Percentiles rank a stretch among this genome's conserved stretches.
Conservation (phyloP, 2,113 vertebrate genomes). For the Clupea harengus region DNA sequence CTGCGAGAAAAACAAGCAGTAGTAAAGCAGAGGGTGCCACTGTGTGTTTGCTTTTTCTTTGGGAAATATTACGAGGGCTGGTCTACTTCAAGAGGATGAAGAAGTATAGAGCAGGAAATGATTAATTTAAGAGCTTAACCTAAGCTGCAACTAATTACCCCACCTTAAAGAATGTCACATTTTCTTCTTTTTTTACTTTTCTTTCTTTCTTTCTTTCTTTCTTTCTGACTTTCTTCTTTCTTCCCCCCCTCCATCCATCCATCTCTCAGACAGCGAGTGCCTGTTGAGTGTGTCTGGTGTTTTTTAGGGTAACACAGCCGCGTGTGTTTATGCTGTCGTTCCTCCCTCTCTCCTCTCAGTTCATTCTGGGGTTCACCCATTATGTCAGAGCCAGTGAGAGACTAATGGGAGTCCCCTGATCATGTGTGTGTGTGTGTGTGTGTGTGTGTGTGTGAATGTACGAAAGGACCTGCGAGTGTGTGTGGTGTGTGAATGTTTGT, state of each 20-base stretch:
- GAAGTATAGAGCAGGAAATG: constrained; percentile 43
- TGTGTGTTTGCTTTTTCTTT: neutral
- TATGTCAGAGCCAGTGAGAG: neutral
- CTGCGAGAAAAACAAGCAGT: neutral
- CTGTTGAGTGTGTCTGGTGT: neutral
- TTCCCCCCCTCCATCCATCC: neutral
- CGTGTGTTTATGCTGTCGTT: neutral
- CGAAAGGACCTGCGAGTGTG: neutral
- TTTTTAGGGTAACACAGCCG: neutral
- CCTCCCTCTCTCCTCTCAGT: neutral
- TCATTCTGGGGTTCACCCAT: neutral
- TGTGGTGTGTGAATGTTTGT: neutral
- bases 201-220: neutral
- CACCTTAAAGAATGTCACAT: constrained; percentile 22
- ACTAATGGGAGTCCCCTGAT: neutral
- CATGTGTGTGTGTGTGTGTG: neutral
- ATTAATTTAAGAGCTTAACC: constrained; percentile 36
- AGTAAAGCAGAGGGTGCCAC: neutral
- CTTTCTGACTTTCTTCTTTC: neutral
- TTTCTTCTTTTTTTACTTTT: constrained; percentile 22
- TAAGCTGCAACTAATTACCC: constrained; percentile 40
- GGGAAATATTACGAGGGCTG: constrained; percentile 23
- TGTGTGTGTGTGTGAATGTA: neutral
- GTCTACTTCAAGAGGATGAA: constrained; percentile 36
- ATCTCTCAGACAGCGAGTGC: neutral